These are phyloP conservation scores for Hylaea fasciaria DNA, from an alignment of 2,888 invertebrate genomes.

Conservation along the genomic window DNA sequence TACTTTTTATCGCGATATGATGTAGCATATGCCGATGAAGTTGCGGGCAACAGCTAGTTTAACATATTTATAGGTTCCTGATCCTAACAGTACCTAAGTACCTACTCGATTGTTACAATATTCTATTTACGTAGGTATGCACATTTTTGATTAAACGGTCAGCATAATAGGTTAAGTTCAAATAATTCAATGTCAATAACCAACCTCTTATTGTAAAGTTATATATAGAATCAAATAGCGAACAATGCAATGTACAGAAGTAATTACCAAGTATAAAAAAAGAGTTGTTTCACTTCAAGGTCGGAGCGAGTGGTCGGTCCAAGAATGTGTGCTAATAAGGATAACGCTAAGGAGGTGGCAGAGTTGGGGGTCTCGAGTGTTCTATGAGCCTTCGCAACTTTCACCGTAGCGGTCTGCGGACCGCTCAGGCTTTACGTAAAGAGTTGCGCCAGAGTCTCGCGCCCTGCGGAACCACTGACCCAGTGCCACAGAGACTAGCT, in stretches of 20 bases:
- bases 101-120: too few relatives aligned
- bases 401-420: constrained; percentile 68
- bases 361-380: constrained; percentile 59
- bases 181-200: constrained; percentile 29
- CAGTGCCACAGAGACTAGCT: constrained; percentile 69
- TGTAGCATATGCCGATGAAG: too few relatives aligned
- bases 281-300: constrained; percentile 6
- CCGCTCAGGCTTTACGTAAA: constrained; percentile 77
- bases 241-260: not conserved
- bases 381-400: constrained; percentile 73
- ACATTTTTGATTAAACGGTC: constrained; percentile 3
- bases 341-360: constrained; percentile 41
- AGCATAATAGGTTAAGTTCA: constrained; percentile 23
- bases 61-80: too few relatives aligned
- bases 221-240: too few relatives aligned
- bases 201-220: constrained; percentile 20
- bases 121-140: constrained; percentile 5
- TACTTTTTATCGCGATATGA: too few relatives aligned
- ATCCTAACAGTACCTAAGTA: too few relatives aligned
- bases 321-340: constrained; percentile 31
- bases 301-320: constrained; percentile 30
- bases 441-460: constrained; percentile 79
- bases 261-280: constrained; percentile 22
- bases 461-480: constrained; percentile 82
- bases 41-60: too few relatives aligned